Base-by-base conservation (phyloP, 2,113 vertebrate genomes). In the Parus major region DNA sequence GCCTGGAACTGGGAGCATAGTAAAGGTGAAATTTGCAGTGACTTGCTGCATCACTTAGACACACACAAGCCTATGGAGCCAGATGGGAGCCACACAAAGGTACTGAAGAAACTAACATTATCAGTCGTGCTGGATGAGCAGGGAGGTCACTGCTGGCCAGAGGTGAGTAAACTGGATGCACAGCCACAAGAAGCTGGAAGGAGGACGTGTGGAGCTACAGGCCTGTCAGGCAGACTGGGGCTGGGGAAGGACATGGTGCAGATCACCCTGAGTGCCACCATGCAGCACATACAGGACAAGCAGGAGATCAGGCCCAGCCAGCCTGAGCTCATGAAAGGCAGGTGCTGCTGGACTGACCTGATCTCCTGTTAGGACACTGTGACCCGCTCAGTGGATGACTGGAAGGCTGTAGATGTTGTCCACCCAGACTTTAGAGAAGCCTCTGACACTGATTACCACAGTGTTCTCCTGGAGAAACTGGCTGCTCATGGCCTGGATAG, bases 401-500 rank as follows among this genome's bases (percentile, higher is more conserved):
- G 35, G 16, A 61, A 27, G 4, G 35, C 49, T 44, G 6, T 4
- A 29, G 24, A 28, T 33, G 29, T 1, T 66, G 39, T 24, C 29
- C 2, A 35, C 11, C 2, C 0, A 0, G 4, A 42, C 29, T 23
- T 66, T 2, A 47, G 15, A 10, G 60, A 85, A 55, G 29, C 29
- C 21, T 79, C 61, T 35, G 53, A 47, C 46, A 41, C 25, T 2
- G 0, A 19, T 33, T 31, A 29, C 14, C 18, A 35, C 29, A 53
- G n/a, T 12, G 27, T 14, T 53, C 52, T 52, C 39, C 39, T 24
- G 29, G 18, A 73, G n/a, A 80, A 73, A 66, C 39, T 24, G 10
- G 6, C 21, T 72, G 65, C 36, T 65, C 24, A 8, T 7, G 4
- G 52, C 59, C 61, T 31, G n/a, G 28, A 35, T 4, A 2, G 28